Base-by-base conservation (phyloP, 2,797 vertebrate species). In the Argya squamiceps region DNA sequence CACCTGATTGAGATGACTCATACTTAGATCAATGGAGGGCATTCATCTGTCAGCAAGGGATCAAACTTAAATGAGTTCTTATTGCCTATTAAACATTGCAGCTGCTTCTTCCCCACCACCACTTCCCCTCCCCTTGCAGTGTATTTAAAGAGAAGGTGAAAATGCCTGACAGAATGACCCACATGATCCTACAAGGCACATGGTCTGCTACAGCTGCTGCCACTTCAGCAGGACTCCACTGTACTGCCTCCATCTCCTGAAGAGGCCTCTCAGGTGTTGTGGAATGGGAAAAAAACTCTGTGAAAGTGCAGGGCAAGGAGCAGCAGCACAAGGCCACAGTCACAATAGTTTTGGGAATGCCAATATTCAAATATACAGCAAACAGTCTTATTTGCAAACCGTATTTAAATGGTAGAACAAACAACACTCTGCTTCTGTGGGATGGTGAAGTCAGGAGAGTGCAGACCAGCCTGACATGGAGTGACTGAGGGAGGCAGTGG, bases 81-180 rank as follows among this genome's bases (percentile, higher is more conserved):
- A 50, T 7, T 55, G 39, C 39, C 44, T 60, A 11, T 20, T 68
- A 71, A 88, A 58, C 14, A 2, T 9, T 39, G 21, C 14, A 65
- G 64, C 68, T 86, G 52, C 56, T 89, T 73, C 60, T 80, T 59
- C 68, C 56, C 32, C 0, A 0, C 36, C 34, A 9, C 50, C 36
- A 29, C 70, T 62, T 82, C 80, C 76, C 1, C 13, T 60, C 2
- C 13, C 36, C 24, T 34, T 27, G 27, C 68, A 75, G 16, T 0
- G 0, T 4, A 20, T 44, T 79, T 65, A 59, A 80, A 65, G 36
- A 50, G 63, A 82, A 63, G 52, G 53, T 39, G 22, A 24, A 46
- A 71, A n/a, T 3, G 10, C n/a, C 29, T 2, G 2, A 34, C 30
- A 53, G 59, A 70, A 43, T 0, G 5, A 60, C 20, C 11, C 15